Conservation (phyloP, 1,140 invertebrate species). For the Nautilus pompilius region DNA sequence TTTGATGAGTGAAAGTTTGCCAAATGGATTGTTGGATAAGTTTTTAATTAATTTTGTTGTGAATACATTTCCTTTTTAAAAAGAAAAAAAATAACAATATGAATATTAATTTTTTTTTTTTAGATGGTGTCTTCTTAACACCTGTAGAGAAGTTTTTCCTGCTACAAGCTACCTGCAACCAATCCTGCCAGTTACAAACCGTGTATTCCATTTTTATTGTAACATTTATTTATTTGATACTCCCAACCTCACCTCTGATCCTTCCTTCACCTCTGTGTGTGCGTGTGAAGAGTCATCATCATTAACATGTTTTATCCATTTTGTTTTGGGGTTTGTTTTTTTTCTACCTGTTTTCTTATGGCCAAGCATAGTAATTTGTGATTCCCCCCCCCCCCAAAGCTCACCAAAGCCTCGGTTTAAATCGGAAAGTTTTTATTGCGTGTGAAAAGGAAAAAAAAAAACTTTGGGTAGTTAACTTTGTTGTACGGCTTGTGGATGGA, state of each 20-base stretch:
- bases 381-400: not conserved
- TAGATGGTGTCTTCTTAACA: conserved; percentile 2
- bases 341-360: too few relatives aligned
- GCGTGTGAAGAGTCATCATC: too few relatives aligned
- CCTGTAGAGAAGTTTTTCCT: not conserved
- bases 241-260: not conserved
- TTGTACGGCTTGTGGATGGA: too few relatives aligned
- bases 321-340: too few relatives aligned
- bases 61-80: not conserved
- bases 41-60: conserved; percentile 6
- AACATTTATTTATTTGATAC: conserved; percentile 4
- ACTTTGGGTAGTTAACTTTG: too few relatives aligned
- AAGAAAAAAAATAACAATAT: not conserved
- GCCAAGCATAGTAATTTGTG: not conserved
- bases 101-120: conserved; percentile 1
- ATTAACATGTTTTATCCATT: too few relatives aligned
- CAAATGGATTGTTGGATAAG: conserved; percentile 6
- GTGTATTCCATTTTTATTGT: not conserved
- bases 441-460: too few relatives aligned
- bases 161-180: conserved; percentile 3
- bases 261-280: too few relatives aligned
- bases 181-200: not conserved
- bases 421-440: not conserved
- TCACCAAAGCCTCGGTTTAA: not conserved
- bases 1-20: conserved; percentile 6